These are phyloP conservation scores for Typhlomys cinereus DNA, from an alignment of 2,113 vertebrate genomes.

Conservation along the genomic window DNA sequence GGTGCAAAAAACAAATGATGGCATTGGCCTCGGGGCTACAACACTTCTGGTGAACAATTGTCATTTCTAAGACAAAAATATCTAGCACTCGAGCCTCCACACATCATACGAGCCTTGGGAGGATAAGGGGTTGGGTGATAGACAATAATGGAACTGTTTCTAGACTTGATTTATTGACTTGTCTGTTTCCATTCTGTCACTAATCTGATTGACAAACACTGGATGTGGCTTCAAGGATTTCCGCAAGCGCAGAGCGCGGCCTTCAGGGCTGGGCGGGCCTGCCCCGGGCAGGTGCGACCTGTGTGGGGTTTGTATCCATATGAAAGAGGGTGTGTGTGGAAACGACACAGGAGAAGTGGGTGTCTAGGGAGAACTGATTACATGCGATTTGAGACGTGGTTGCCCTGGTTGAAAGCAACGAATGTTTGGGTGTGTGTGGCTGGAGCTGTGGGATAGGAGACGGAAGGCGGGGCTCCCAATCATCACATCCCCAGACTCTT, in stretches of 20 bases:
- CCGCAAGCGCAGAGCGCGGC: background rate
- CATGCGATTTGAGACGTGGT: conserved; percentile 1
- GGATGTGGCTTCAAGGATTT: conserved; percentile 42
- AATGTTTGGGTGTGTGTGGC: background rate
- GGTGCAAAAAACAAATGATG: background rate
- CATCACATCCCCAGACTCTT: background rate
- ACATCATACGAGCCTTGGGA: background rate
- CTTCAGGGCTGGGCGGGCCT: background rate
- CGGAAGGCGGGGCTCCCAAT: background rate
- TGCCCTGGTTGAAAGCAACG: background rate
- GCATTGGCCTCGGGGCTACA: background rate
- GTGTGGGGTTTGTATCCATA: background rate
- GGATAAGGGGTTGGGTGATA: conserved; percentile 31
- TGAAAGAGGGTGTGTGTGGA: background rate
- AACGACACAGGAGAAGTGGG: background rate
- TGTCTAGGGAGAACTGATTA: conserved; percentile 8
- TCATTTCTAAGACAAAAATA: conserved; percentile 50
- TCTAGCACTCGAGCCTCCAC: background rate
- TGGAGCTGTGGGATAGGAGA: background rate
- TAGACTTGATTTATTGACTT: conserved; percentile 74
- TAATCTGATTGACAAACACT: conserved; percentile 66
- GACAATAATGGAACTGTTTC: conserved; percentile 53
- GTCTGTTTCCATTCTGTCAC: conserved; percentile 73
- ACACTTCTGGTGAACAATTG: conserved; percentile 24
- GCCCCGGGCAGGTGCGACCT: fast-evolving